phyloP scores from a whole-genome alignment of 2,113 vertebrate species.

The Athene cunicularia region DNA sequence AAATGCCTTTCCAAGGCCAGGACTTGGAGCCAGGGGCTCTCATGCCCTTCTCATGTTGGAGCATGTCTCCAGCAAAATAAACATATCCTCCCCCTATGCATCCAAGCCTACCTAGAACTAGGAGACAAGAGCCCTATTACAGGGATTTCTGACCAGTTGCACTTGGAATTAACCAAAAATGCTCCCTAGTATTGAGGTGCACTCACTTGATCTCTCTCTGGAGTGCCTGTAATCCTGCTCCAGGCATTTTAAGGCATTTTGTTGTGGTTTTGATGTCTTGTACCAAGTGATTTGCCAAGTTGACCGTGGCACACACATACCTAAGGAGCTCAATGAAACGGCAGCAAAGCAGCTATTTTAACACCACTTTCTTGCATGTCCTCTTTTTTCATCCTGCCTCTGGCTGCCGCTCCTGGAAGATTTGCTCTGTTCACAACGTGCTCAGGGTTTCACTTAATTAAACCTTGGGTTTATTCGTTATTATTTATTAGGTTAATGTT shows the following conservation, averaged over 20 bases:
- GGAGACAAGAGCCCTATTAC: neutral
- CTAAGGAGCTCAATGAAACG: neutral
- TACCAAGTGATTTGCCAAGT: accelerated
- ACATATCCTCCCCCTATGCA: accelerated
- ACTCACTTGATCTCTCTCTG: neutral
- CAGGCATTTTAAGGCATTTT: neutral
- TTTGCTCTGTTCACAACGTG: neutral
- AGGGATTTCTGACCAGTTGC: neutral
- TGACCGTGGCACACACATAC: accelerated
- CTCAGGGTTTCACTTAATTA: neutral
- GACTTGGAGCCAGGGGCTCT: neutral
- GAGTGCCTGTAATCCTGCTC: neutral
- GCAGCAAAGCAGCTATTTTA: neutral
- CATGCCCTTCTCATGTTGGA: neutral
- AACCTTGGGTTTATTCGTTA: neutral
- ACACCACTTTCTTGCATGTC: neutral
- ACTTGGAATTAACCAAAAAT: neutral
- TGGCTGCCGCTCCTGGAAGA: neutral
- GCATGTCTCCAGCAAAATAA: neutral
- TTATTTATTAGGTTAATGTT: slow-evolving; percentile 3
- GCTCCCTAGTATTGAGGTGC: neutral
- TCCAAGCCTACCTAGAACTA: neutral
- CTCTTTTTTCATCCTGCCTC: neutral
- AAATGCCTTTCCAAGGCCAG: neutral
- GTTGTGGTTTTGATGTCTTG: neutral